These are phyloP conservation scores for Styela clava DNA, from an alignment of 23 tunicate species.

Conservation along the genomic window DNA sequence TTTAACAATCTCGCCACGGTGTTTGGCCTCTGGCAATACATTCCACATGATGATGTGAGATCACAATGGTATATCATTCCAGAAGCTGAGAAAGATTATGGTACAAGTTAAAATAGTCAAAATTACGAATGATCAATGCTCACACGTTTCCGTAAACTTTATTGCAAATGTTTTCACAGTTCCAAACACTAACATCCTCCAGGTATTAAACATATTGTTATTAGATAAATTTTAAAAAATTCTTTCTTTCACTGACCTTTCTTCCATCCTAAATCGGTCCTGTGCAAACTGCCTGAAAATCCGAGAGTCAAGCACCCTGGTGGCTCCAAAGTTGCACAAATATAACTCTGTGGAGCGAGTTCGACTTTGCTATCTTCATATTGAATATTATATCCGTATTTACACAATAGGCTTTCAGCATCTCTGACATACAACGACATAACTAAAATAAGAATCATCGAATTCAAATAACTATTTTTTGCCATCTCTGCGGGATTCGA, in stretches of 20 bases:
- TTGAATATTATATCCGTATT: background rate
- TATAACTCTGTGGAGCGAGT: background rate
- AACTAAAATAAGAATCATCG: background rate
- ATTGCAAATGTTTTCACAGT: too few species aligned
- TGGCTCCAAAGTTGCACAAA: background rate
- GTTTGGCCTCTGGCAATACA: background rate
- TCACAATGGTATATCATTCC: background rate
- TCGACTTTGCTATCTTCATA: background rate
- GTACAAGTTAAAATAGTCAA: too few species aligned
- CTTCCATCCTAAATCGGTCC: background rate
- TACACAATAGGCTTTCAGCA: background rate
- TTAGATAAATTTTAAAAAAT: too few species aligned
- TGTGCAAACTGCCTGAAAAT: background rate
- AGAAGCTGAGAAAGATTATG: background rate
- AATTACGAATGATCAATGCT: too few species aligned
- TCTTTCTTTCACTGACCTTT: background rate
- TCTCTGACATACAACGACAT: background rate
- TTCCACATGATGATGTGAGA: background rate
- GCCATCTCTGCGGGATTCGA: background rate
- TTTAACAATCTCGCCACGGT: background rate
- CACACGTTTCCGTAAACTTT: too few species aligned
- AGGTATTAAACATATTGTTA: too few species aligned
- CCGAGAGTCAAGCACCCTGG: background rate
- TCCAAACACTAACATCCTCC: too few species aligned
- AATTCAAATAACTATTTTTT: too few species aligned